phyloP scores from a whole-genome alignment of 30 jellyfish, hydroid and myxozoan species.

The Cassiopea xamachana region DNA sequence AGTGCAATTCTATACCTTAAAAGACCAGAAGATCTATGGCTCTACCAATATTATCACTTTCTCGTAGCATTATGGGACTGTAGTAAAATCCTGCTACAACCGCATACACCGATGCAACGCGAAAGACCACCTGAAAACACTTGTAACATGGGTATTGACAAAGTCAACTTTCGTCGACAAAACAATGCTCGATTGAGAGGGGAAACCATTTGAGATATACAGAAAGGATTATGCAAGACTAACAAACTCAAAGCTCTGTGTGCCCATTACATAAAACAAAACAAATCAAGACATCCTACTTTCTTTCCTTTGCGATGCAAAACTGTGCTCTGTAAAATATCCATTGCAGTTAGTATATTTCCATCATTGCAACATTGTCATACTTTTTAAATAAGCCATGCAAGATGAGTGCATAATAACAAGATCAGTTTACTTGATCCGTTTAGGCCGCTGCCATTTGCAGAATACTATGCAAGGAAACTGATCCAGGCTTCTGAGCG shows the following conservation, averaged over 20 bases:
- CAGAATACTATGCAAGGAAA: constrained; percentile 45
- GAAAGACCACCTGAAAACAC: too few relatives aligned
- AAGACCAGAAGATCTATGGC: neutral
- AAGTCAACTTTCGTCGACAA: too few relatives aligned
- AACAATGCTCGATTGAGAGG: too few relatives aligned
- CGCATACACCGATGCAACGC: too few relatives aligned
- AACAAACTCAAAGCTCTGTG: neutral
- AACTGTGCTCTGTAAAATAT: constrained; percentile 73
- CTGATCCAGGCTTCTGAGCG: constrained; percentile 46
- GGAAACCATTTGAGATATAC: too few relatives aligned
- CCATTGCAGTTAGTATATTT: constrained; percentile 64
- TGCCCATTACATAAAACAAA: neutral
- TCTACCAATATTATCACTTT: neutral
- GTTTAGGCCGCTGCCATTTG: constrained; percentile 72
- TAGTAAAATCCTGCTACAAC: neutral
- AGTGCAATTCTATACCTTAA: neutral
- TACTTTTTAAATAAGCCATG: constrained; percentile 52
- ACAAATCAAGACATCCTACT: constrained; percentile 55
- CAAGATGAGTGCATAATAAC: constrained; percentile 47
- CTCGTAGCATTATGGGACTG: neutral
- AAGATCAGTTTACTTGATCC: constrained; percentile 47
- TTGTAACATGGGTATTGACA: too few relatives aligned
- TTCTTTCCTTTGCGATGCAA: constrained; percentile 92
- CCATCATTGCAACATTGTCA: constrained; percentile 36
- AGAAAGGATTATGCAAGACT: neutral